Evolutionary conservation across 2,797 vertebrate species (phyloP).

Genomic region (Caiman crocodilus): DNA sequence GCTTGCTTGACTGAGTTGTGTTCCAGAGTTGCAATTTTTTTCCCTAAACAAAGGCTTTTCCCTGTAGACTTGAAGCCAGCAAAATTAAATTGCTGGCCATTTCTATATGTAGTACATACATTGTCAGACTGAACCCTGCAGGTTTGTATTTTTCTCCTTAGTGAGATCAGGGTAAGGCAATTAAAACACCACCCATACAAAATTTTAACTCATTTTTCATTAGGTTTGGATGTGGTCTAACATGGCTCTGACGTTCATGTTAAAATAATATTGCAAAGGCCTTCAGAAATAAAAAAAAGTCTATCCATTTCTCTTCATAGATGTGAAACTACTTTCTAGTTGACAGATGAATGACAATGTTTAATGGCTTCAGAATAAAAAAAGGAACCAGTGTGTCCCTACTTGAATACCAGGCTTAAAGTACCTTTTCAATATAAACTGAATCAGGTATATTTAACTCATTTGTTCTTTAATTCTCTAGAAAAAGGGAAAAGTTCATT

Average conservation of each 20-base stretch:
- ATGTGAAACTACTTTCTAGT: conserved; percentile 49
- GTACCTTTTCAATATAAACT: conserved; percentile 53
- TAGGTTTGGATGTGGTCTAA: neutral
- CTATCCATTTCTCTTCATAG: neutral
- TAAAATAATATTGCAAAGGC: conserved; percentile 13
- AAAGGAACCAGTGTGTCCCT: neutral
- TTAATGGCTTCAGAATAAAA: conserved; percentile 52
- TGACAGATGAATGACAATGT: conserved; percentile 52
- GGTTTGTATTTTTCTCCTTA: neutral
- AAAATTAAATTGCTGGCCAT: neutral
- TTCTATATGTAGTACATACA: conserved; percentile 5
- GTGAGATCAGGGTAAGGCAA: neutral
- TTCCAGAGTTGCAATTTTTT: neutral
- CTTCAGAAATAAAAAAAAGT: conserved; percentile 7
- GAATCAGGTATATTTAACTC: conserved; percentile 66
- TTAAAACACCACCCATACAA: neutral
- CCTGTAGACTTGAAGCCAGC: neutral
- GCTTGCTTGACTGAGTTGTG: neutral
- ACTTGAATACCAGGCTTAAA: neutral
- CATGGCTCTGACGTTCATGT: neutral
- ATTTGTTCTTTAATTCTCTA: conserved; percentile 23
- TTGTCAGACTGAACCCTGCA: conserved; percentile 23
- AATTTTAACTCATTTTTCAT: neutral
- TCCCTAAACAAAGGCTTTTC: neutral
- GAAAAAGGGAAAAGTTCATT: neutral